Base-by-base conservation (phyloP, 2,797 vertebrate species). In the Ceryle rudis region DNA sequence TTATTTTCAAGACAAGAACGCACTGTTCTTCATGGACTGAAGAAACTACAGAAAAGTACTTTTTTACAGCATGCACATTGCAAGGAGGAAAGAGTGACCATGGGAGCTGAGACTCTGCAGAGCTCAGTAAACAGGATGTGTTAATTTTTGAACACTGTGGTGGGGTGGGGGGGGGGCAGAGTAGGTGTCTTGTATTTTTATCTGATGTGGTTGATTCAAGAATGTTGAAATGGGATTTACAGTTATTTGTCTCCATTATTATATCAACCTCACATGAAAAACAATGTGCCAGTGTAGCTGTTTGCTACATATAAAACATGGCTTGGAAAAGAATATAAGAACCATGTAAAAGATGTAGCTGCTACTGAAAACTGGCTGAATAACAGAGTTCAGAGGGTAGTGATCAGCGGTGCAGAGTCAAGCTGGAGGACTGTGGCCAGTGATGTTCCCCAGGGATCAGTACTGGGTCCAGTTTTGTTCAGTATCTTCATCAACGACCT, bases 131-230 rank as follows among this genome's bases (percentile, higher is more conserved):
- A 88, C 5, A 47, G 42, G 29, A 13, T 0, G 0, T 29, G 17
- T 19, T 51, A 35, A 31, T 9, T 89, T 81, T 4, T 46, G 29
- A 58, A 31, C 35, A 39, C 7, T n/a, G 15, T 5, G 5, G 5
- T 2, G 1, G 11, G 11, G 10, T 33, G 15, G 4, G 5, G 5
- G 2, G 1, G 11, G 10, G 9, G 13, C 42, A 66, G 41, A 77
- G 21, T 5, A 41, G 28, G 10, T 41, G 26, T 35, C 31, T 67
- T 62, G 54, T 29, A 52, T 84, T 75, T 75, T 81, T 11, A 54
- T 70, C 46, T 77, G 47, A 70, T n/a, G 5, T 47, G 15, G 7
- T n/a, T 54, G 23, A 65, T 44, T 79, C 22, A 77, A 52, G 33
- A 92, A 58, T 5, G 4, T 4, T 79, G 41, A 39, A 78, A 81